Percentiles rank a stretch among this genome's conserved stretches.
These are phyloP conservation scores for Xiphydria camelus DNA, from an alignment of 2,888 invertebrate genomes.

Conservation along the genomic window DNA sequence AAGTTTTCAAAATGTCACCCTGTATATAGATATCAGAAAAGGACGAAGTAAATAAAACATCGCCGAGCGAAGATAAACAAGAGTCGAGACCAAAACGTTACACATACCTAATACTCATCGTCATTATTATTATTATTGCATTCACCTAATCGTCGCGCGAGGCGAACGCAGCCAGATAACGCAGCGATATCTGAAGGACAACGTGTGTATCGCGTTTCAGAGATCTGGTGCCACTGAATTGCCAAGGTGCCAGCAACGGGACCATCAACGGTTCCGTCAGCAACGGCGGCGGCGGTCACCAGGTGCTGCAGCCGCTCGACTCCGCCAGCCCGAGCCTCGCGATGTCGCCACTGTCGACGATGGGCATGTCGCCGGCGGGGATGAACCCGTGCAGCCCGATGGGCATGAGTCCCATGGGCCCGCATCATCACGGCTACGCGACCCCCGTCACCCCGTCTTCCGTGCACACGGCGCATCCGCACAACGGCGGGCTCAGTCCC, in stretches of 20 bases:
- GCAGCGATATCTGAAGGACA: too few species aligned
- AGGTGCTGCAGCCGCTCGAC: conserved; percentile 45
- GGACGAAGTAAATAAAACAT: too few species aligned
- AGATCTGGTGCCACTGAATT: conserved; percentile 46
- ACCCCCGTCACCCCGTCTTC: conserved; percentile 51
- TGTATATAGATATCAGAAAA: too few species aligned
- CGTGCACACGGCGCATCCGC: conserved; percentile 46
- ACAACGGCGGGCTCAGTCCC: conserved; percentile 47
- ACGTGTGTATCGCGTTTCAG: too few species aligned
- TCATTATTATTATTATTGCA: not conserved
- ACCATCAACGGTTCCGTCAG: conserved; percentile 31
- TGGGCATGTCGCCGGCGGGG: conserved; percentile 52
- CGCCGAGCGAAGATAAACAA: too few species aligned
- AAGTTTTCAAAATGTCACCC: too few species aligned
- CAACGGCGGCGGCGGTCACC: conserved; percentile 37
- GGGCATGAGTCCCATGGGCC: conserved; percentile 51
- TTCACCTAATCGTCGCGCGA: too few species aligned
- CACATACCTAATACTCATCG: not conserved
- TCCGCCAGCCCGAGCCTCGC: conserved; percentile 49
- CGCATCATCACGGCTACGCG: conserved; percentile 51
- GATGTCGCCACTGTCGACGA: conserved; percentile 50
- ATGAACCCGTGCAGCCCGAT: conserved; percentile 49
- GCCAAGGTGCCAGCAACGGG: conserved; percentile 35
- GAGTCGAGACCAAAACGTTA: too few species aligned
- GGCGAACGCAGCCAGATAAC: too few species aligned